These are phyloP conservation scores for Leptarthrus brevirostris DNA, from an alignment of 2,888 invertebrate species.

Conservation along the genomic window DNA sequence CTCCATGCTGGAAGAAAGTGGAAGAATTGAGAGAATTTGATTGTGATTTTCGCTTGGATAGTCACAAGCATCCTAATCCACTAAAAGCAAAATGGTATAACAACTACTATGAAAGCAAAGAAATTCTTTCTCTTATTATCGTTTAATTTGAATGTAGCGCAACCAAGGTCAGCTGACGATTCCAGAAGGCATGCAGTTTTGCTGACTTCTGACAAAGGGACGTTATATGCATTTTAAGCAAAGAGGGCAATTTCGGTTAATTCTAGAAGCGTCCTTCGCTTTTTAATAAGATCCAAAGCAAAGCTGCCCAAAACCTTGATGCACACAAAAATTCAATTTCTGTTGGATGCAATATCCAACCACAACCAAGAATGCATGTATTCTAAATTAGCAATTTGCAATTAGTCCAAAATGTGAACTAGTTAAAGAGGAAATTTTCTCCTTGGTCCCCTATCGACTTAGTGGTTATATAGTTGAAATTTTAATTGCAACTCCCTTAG, in stretches of 20 bases:
- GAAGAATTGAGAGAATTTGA: too few species aligned
- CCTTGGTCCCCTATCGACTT: background rate
- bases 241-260: background rate
- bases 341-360: background rate
- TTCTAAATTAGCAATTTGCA: slow-evolving; percentile 24
- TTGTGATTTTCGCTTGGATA: too few species aligned
- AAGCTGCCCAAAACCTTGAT: background rate
- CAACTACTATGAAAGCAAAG: background rate
- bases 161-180: too few species aligned
- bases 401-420: background rate
- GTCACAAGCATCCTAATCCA: too few species aligned
- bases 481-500: slow-evolving; percentile 31
- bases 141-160: background rate
- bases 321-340: background rate
- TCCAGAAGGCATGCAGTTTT: background rate
- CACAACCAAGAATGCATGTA: background rate
- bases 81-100: too few species aligned
- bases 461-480: background rate
- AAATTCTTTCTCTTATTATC: background rate
- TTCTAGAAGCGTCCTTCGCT: background rate
- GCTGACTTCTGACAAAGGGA: background rate
- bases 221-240: background rate
- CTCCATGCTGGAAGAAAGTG: too few species aligned
- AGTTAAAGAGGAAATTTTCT: background rate
- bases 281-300: background rate